Base-by-base conservation (phyloP, 2,113 vertebrate genomes). In the Strix aluco region DNA sequence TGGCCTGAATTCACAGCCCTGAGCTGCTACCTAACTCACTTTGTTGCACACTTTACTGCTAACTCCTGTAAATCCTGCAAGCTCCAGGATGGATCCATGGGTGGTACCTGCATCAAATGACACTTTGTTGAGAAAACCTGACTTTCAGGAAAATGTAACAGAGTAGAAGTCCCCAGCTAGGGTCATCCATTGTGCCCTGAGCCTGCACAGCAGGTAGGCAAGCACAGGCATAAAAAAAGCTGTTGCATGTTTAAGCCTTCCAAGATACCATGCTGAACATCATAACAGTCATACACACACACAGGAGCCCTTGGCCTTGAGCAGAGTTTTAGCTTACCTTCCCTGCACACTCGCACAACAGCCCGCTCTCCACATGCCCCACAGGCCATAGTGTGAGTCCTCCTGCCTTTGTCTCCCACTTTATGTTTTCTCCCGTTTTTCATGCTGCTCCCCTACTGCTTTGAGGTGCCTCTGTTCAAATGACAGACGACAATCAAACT, bases 331-430 rank as follows among this genome's bases (percentile, higher is more conserved):
- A 32, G 16, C 58, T 79, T 30, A 27, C 61, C 61, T 59, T 30
- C 36, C 40, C 32, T 10, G 15, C 15, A 14, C 0, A 1, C 47
- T 62, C 14, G 42, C 0, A 1, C 8, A 6, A 11, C 19, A 36
- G 26, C 7, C 49, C 0, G 1, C 52, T 30, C 30, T 58, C 42
- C 47, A 13, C 17, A 2, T 0, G 0, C 2, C 34, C 15, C 29
- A 22, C 16, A 4, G 21, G 3, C 55, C 9, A 1, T 1, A 42
- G 23, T 1, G 0, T 2, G 3, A 49, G 46, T 12, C 19, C 23
- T 78, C 26, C 59, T 47, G 16, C 20, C 54, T 65, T n/a, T 38
- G 55, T 27, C 54, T 54, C 25, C 9, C 22, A 6, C 22, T 36
- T 36, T 21, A 11, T 6, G 15, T 30, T 58, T 51, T 26, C 70